Conservation (phyloP, 2,888 invertebrate species). For the Phengaris alcon region DNA sequence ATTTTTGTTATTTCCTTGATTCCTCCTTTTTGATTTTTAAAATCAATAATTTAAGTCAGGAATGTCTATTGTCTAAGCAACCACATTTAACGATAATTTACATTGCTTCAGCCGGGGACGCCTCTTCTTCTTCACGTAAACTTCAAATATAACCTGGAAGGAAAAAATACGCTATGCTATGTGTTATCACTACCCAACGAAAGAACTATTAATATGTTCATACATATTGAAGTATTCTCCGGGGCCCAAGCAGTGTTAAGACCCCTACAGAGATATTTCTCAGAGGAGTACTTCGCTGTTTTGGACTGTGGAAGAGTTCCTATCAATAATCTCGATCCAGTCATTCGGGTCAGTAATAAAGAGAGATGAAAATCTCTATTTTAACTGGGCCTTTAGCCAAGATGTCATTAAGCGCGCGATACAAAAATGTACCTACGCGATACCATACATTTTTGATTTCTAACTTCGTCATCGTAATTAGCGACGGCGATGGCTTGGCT, state of each 20-base stretch:
- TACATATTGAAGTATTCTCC: slow-evolving; percentile 54
- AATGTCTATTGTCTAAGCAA: no score
- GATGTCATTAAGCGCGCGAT: no score
- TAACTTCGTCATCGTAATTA: no score
- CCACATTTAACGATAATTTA: no score
- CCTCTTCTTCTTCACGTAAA: slow-evolving; percentile 55
- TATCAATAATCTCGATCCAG: slow-evolving; percentile 72
- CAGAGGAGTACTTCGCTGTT: slow-evolving; percentile 53
- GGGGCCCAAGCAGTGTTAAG: slow-evolving; percentile 56
- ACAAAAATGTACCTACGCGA: no score
- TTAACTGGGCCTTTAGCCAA: not conserved
- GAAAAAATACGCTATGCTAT: slow-evolving; percentile 59
- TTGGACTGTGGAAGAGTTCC: slow-evolving; percentile 70
- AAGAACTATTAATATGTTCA: slow-evolving; percentile 52
- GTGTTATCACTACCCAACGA: slow-evolving; percentile 64
- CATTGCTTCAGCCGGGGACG: slow-evolving; percentile 50
- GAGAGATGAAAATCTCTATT: no score
- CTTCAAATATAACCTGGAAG: slow-evolving; percentile 56
- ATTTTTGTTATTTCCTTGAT: no score
- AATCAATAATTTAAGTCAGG: no score
- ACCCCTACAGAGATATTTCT: slow-evolving; percentile 54
- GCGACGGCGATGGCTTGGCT: no score
- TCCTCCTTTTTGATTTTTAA: no score
- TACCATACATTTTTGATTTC: no score
- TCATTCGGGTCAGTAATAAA: slow-evolving; percentile 57